These are phyloP conservation scores for Cirrhinus molitorella DNA, from an alignment of 2,797 vertebrate genomes.

Conservation along the genomic window DNA sequence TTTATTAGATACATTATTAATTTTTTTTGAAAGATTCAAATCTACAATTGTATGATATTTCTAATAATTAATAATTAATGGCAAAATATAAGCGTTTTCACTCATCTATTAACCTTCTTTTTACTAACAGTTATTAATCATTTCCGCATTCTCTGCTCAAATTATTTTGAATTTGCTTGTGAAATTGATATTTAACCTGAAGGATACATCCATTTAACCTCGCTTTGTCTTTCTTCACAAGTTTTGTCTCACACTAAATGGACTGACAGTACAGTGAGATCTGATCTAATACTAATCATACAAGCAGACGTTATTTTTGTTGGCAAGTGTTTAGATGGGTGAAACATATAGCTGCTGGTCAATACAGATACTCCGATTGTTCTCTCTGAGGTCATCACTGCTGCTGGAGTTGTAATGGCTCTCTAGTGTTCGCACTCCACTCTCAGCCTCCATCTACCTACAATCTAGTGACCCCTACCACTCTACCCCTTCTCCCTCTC, in stretches of 20 bases:
- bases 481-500: conserved; percentile 28
- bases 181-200: conserved; percentile 11
- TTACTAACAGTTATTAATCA: background rate
- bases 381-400: conserved; percentile 60
- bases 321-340: conserved; percentile 25
- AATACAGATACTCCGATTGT: conserved; percentile 34
- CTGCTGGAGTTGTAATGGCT: conserved; percentile 67
- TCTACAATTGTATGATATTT: too few relatives aligned
- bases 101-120: background rate
- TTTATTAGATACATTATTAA: too few relatives aligned
- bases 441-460: conserved; percentile 47
- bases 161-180: background rate
- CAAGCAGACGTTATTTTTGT: conserved; percentile 23
- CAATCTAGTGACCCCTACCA: conserved; percentile 43
- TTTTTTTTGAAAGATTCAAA: too few relatives aligned
- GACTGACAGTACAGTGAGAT: conserved; percentile 32
- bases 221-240: background rate
- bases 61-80: too few relatives aligned
- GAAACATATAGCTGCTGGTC: conserved; percentile 36
- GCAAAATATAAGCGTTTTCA: background rate
- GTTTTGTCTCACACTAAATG: background rate
- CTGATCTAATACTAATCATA: conserved; percentile 41
- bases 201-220: background rate
- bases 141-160: background rate
- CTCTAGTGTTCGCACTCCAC: conserved; percentile 54